These are phyloP conservation scores for Drosophila limbata DNA, from an alignment of 2,888 invertebrate genomes.

Conservation along the genomic window DNA sequence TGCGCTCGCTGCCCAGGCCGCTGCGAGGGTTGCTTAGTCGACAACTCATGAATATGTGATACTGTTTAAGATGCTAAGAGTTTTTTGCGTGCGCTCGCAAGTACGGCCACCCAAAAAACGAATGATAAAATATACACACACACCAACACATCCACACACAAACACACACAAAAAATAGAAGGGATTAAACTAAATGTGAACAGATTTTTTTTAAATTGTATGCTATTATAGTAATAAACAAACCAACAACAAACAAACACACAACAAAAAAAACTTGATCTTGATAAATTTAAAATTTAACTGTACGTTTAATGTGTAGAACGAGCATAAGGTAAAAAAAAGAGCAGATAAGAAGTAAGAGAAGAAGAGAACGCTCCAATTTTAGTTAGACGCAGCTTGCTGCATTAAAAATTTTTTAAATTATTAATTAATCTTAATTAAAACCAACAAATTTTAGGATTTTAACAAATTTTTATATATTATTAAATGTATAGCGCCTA, in stretches of 20 bases:
- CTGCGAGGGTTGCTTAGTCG: conserved; percentile 68
- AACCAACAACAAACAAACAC: conserved; percentile 48
- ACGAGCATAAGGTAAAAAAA: conserved; percentile 24
- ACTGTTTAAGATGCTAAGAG: conserved; percentile 84
- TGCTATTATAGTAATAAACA: conserved; percentile 64
- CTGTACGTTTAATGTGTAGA: conserved; percentile 57
- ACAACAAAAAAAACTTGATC: conserved; percentile 68
- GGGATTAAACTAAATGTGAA: conserved; percentile 65
- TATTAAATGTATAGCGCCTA: conserved; percentile 78
- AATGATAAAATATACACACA: conserved; percentile 64
- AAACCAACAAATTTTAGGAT: conserved; percentile 81
- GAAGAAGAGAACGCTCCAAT: conserved; percentile 61
- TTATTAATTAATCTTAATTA: conserved; percentile 80
- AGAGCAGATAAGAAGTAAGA: conserved; percentile 22
- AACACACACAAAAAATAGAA: conserved; percentile 19
- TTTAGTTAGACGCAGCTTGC: conserved; percentile 81
- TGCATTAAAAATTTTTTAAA: conserved; percentile 77
- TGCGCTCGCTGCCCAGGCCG: conserved; percentile 33
- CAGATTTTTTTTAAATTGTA: conserved; percentile 68
- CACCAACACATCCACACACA: conserved; percentile 27
- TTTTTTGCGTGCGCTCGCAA: conserved; percentile 62
- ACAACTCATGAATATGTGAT: conserved; percentile 84
- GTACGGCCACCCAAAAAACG: conserved; percentile 57
- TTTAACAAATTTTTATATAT: conserved; percentile 81
- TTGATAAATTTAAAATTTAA: conserved; percentile 77